Evolutionary conservation across 1,140 invertebrate species (phyloP), one percentile per base, ranked within the genome.

Genomic region (Muscidifurax raptorellus): DNA sequence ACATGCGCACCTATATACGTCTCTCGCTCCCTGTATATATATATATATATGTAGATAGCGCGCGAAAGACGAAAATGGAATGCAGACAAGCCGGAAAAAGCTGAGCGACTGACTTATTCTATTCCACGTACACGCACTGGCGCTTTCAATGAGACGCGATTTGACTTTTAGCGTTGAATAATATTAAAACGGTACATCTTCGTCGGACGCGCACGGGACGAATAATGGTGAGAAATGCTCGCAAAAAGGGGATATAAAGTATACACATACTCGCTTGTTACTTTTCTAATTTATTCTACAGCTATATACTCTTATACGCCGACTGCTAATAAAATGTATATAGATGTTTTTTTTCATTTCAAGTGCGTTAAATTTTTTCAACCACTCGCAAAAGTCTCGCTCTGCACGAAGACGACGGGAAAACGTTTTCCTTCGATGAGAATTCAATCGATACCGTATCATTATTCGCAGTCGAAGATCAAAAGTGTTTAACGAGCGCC

Each of bases 131-230:
- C 1, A 4, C 1, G 7, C 52, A 7, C 0, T n/a, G 15, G 22
- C 22, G 66, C 27, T 69, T 69, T 69, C 66, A 30, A 30, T 1
- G 71, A 22, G 71, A 36, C 40, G 52, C 74, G 74, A 76, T 69
- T 69, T 18, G 15, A 52, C n/a, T 22, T 27, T 76, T 28, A 32
- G 44, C 74, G 74, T 76, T 76, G 44, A 76, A 76, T 76, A 52
- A 52, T 76, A 76, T 76, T 52, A 52, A 52, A 76, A 52, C 74
- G 74, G 72, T n/a, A 44, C n/a, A 18, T 52, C 30, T 18, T n/a
- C 69, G 84, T 67, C 30, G 25, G 27, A 0, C 25, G 0, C 76
- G 75, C 44, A 47, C 32, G 36, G 5, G 36, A 10, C 36, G 36
- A 9, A 47, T 10, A 67, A 67, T 27, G 22, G n/a, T 67, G 67